Percentiles rank a stretch among this genome's conserved stretches.
Evolutionary conservation across 2,888 invertebrate species (phyloP).

Genomic region (Andrena bucephala): DNA sequence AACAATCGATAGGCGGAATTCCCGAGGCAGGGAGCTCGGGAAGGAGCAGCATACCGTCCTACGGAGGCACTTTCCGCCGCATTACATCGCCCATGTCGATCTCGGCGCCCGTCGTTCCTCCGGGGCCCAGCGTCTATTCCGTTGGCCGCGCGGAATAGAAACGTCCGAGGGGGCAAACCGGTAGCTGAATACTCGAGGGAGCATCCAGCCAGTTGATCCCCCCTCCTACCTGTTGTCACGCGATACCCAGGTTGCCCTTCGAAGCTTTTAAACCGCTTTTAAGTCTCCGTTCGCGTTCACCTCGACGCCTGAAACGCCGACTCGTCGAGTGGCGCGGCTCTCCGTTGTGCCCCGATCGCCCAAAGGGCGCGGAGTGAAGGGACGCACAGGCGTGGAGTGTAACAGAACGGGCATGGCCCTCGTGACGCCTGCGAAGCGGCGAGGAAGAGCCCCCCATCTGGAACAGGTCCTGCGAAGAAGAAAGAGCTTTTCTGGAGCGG

Average conservation of each 20-base stretch:
- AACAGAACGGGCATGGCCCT: conserved; percentile 34
- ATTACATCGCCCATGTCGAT: conserved; percentile 13
- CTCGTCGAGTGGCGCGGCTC: neutral
- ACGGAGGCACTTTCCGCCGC: conserved; percentile 14
- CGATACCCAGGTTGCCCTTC: conserved; percentile 73
- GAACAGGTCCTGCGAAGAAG: conserved; percentile 54
- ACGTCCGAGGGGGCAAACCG: conserved; percentile 60
- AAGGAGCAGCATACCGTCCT: neutral
- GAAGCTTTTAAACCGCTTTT: conserved; percentile 66
- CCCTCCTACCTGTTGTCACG: conserved; percentile 76
- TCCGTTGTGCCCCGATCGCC: neutral
- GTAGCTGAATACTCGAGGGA: conserved; percentile 66
- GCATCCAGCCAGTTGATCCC: conserved; percentile 56
- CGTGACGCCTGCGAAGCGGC: conserved; percentile 36
- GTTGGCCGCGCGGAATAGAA: conserved; percentile 47
- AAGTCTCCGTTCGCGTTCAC: conserved; percentile 41
- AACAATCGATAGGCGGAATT: conserved; percentile 39
- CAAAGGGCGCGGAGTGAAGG: conserved; percentile 1
- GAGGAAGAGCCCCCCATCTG: conserved; percentile 16
- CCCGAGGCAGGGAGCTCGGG: neutral
- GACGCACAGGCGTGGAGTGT: conserved; percentile 2
- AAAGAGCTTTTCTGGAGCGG: conserved; percentile 51
- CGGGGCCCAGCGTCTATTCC: conserved; percentile 23
- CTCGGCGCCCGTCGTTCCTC: conserved; percentile 22
- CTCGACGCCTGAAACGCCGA: conserved; percentile 27